Conservation (phyloP, 2,888 invertebrate genomes). For the Ectropis crepuscularia region DNA sequence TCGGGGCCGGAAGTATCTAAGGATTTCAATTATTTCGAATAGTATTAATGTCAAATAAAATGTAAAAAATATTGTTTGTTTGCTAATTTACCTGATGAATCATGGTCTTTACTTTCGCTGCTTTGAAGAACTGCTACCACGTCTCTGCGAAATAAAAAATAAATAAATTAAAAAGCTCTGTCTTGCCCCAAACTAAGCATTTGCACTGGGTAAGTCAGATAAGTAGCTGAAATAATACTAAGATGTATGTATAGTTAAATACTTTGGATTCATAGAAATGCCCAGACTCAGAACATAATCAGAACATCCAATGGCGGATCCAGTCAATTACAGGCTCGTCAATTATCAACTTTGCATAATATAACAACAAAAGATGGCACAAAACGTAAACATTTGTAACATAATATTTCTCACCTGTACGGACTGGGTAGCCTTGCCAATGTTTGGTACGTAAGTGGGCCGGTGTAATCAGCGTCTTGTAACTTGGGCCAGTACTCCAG, state of each 20-base stretch:
- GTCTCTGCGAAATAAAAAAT: conserved; percentile 74
- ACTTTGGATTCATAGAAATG: too few relatives aligned
- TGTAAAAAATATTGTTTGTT: not conserved
- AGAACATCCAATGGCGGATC: too few relatives aligned
- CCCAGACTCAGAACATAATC: too few relatives aligned
- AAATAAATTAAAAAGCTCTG: not conserved
- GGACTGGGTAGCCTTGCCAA: conserved; percentile 93
- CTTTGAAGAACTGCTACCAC: conserved; percentile 89
- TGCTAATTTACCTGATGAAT: conserved; percentile 71
- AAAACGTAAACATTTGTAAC: too few relatives aligned
- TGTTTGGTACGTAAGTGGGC: conserved; percentile 93
- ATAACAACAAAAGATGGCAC: too few relatives aligned
- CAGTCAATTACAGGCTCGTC: too few relatives aligned
- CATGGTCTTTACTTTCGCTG: conserved; percentile 85
- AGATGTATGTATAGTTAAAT: too few relatives aligned
- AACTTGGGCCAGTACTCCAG: conserved; percentile 87
- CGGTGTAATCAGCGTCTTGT: conserved; percentile 92
- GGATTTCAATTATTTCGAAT: not conserved
- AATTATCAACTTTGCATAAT: too few relatives aligned
- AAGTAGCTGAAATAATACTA: too few relatives aligned
- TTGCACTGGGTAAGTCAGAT: too few relatives aligned
- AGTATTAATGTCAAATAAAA: not conserved
- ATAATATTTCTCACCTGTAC: conserved; percentile 83
- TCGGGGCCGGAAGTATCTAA: conserved; percentile 88
- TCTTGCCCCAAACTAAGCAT: too few relatives aligned